Conservation (phyloP, 1,140 invertebrate genomes). For the Ruditapes philippinarum region DNA sequence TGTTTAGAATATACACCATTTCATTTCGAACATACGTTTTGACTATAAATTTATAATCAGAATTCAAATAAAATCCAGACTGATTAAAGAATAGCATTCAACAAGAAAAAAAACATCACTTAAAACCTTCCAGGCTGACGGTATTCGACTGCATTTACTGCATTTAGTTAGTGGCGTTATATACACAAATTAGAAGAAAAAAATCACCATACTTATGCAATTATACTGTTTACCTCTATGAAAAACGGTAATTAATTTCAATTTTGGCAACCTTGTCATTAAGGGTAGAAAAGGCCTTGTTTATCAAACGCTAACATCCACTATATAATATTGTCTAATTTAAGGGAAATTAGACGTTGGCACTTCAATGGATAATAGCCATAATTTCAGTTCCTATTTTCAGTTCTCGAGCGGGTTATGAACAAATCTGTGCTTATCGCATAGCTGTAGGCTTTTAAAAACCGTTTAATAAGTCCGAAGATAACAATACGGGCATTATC, state of each 20-base stretch:
- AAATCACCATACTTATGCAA: conserved; percentile 58
- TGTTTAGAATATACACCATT: too few relatives aligned
- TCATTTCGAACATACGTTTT: too few relatives aligned
- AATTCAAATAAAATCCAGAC: too few relatives aligned
- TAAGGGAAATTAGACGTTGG: conserved; percentile 54
- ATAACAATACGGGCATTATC: conserved; percentile 44
- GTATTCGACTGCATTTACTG: conserved; percentile 18
- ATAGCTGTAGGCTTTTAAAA: conserved; percentile 13
- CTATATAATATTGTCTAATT: conserved; percentile 59
- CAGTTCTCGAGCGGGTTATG: background rate
- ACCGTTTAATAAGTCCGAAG: conserved; percentile 43
- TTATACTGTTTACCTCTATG: conserved; percentile 50
- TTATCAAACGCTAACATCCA: conserved; percentile 37
- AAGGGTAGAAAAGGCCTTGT: conserved; percentile 32
- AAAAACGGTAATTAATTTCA: conserved; percentile 60
- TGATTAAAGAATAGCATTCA: background rate
- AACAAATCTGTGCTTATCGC: background rate
- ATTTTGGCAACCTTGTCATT: conserved; percentile 61
- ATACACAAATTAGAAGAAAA: conserved; percentile 41
- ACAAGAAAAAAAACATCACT: too few relatives aligned
- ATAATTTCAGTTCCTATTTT: conserved; percentile 51
- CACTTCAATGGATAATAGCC: conserved; percentile 53
- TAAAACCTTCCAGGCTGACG: background rate
- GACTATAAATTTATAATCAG: too few relatives aligned
- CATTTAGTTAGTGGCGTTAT: conserved; percentile 12